phyloP scores from a whole-genome alignment of 2,888 invertebrate genomes.

The Oxycera nigricornis region DNA sequence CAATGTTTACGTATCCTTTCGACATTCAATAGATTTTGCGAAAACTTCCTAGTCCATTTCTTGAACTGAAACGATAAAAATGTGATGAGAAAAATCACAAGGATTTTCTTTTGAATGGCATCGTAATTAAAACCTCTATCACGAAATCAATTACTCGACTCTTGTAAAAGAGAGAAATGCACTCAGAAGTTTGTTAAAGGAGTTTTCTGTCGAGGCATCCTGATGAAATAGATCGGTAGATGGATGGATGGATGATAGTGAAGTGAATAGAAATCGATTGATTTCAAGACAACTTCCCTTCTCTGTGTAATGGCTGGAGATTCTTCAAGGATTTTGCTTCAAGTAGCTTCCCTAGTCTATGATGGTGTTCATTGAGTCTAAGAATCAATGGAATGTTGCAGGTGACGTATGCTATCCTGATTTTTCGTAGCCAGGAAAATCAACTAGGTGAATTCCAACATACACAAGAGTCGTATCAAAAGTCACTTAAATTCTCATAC shows the following conservation, averaged over 20 bases:
- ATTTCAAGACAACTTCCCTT: not conserved
- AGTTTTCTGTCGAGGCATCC: not conserved
- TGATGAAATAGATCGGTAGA: not conserved
- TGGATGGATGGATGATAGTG: not conserved
- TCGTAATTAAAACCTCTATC: slow-evolving; percentile 47
- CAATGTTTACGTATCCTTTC: too few species aligned
- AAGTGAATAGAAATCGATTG: slow-evolving; percentile 12
- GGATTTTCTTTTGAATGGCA: slow-evolving; percentile 37
- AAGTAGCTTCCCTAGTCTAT: not conserved
- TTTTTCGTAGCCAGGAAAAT: not conserved
- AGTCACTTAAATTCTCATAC: not conserved
- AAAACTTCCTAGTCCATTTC: too few species aligned
- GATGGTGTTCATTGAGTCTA: not conserved
- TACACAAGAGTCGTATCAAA: not conserved
- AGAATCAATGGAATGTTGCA: slow-evolving; percentile 10
- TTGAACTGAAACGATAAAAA: too few species aligned
- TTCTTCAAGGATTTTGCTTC: slow-evolving; percentile 6
- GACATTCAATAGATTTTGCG: too few species aligned
- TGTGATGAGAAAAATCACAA: too few species aligned
- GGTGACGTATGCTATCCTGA: not conserved
- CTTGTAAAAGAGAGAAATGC: slow-evolving; percentile 38
- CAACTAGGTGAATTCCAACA: not conserved
- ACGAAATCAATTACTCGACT: slow-evolving; percentile 47
- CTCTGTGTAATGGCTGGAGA: not conserved
- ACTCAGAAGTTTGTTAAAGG: not conserved